Evolutionary conservation across 2,797 vertebrate genomes (phyloP).

Genomic region (Sparidentex hasta): DNA sequence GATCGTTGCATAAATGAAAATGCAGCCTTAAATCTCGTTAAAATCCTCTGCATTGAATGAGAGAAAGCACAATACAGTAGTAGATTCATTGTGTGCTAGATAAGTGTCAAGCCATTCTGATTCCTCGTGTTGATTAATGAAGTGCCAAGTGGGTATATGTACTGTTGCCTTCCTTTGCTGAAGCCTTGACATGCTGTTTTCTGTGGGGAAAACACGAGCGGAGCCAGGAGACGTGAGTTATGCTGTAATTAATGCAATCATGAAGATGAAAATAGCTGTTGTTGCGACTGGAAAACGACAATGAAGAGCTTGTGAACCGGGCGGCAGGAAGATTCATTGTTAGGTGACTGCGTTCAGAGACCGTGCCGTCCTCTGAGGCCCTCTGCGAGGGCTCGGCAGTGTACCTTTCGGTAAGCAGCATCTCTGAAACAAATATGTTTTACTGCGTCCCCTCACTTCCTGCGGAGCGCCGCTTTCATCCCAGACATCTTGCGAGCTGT

Average conservation of each 20-base stretch:
- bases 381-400: constrained; percentile 25
- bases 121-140: constrained; percentile 86
- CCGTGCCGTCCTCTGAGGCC: constrained; percentile 47
- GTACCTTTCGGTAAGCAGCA: constrained; percentile 34
- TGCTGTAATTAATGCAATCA: constrained; percentile 86
- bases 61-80: constrained; percentile 54
- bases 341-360: constrained; percentile 48
- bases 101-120: constrained; percentile 70
- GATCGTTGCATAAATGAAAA: constrained; percentile 56
- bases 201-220: constrained; percentile 80
- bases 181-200: constrained; percentile 77
- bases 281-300: constrained; percentile 70
- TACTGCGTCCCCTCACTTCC: constrained; percentile 42
- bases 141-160: constrained; percentile 78
- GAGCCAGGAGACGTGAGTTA: constrained; percentile 78
- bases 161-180: constrained; percentile 77
- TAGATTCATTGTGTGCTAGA: constrained; percentile 41
- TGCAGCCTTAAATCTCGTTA: constrained; percentile 56
- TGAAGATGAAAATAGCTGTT: constrained; percentile 86
- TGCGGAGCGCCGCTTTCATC: constrained; percentile 31
- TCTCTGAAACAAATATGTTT: constrained; percentile 63
- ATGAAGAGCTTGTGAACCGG: constrained; percentile 57
- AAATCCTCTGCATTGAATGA: constrained; percentile 51
- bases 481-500: constrained; percentile 51
- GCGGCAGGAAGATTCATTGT: constrained; percentile 66